Percentiles rank a stretch among this genome's conserved stretches.
These are phyloP conservation scores for Sclerodermus sp. DNA, from an alignment of 2,888 invertebrate species.

Conservation along the genomic window DNA sequence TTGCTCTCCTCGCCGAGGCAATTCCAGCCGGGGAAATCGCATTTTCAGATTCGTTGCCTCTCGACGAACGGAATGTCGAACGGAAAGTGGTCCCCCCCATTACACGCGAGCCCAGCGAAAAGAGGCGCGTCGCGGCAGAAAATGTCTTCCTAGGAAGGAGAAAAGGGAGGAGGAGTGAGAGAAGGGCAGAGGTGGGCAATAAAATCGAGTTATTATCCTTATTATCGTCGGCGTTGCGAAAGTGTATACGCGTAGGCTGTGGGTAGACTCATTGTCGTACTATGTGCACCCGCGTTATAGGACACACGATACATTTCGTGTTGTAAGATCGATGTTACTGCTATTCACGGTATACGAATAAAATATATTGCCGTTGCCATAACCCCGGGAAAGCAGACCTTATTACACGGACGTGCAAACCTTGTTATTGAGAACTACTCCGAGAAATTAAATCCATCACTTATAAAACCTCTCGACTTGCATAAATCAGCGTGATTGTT, in stretches of 20 bases:
- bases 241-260: constrained; percentile 27
- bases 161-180: constrained; percentile 23
- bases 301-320: constrained; percentile 13
- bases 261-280: constrained; percentile 32
- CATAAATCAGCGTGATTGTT: no score
- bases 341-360: background rate
- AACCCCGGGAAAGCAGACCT: background rate
- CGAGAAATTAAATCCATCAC: no score
- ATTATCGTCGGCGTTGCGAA: constrained; percentile 33
- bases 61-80: no score
- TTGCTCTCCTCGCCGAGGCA: no score
- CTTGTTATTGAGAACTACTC: background rate
- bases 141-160: constrained; percentile 26
- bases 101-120: no score
- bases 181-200: constrained; percentile 33
- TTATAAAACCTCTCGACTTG: no score
- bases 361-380: background rate
- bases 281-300: constrained; percentile 32
- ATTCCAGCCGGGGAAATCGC: no score
- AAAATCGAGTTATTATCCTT: constrained; percentile 40
- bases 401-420: background rate
- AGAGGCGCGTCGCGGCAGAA: constrained; percentile 20
- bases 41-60: no score
- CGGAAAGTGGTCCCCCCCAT: no score
- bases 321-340: constrained; percentile 13